phyloP scores from a whole-genome alignment of 2,113 vertebrate genomes.

The Podocnemis expansa region DNA sequence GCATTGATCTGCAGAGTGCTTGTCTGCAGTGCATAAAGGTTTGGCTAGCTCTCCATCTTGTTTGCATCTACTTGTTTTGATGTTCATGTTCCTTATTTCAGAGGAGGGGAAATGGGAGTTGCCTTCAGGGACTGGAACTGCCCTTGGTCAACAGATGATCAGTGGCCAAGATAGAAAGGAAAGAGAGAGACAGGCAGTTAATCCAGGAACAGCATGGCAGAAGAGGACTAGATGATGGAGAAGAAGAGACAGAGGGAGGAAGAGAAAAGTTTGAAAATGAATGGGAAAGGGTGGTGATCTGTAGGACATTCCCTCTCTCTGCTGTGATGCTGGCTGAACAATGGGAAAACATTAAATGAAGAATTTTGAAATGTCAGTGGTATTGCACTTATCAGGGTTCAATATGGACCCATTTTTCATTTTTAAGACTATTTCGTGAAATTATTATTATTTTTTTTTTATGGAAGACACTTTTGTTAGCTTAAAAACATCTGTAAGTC shows the following conservation, averaged over 20 bases:
- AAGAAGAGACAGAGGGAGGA: background rate
- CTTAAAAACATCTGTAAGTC: background rate
- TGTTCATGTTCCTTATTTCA: background rate
- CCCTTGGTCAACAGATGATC: too few species aligned
- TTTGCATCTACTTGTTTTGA: background rate
- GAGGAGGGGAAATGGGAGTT: background rate
- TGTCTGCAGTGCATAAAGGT: rapidly evolving
- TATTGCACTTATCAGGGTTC: background rate
- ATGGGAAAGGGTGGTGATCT: background rate
- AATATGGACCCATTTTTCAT: background rate
- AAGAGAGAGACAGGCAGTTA: background rate
- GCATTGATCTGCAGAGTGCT: rapidly evolving
- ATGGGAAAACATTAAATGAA: background rate
- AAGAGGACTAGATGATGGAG: background rate
- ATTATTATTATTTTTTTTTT: background rate
- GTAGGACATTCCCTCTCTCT: background rate
- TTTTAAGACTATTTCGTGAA: background rate
- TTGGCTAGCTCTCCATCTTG: background rate
- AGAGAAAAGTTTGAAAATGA: too few species aligned
- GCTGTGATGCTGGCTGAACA: background rate
- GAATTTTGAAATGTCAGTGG: background rate
- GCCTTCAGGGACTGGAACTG: background rate
- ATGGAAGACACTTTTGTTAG: background rate
- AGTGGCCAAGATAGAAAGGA: background rate
- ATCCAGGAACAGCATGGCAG: background rate